A percentile compares a stretch with the other conserved stretches of the same genome.
Conservation (phyloP, 1,140 invertebrate species). For the Bilobella aurantiaca region DNA sequence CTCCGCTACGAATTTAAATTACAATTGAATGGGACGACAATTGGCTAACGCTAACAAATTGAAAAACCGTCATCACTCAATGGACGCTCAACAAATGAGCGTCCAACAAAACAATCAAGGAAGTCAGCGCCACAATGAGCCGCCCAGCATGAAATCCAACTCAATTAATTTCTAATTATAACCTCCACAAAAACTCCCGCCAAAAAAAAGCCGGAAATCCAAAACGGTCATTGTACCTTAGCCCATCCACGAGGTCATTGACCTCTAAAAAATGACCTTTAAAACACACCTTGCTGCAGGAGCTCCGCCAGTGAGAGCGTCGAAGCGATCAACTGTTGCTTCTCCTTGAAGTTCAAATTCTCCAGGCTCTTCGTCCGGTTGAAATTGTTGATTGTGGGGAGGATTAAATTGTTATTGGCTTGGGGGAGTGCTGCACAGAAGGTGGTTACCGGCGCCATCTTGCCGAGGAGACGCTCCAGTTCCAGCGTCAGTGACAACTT, state of each 20-base stretch:
- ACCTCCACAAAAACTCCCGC: no score
- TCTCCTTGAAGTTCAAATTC: conserved; percentile 80
- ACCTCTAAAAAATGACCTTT: background rate
- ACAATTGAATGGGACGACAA: no score
- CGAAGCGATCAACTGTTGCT: conserved; percentile 73
- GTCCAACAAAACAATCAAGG: no score
- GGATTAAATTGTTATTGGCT: conserved; percentile 13
- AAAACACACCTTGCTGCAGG: conserved; percentile 47
- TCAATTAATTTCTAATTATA: no score
- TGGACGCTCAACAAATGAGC: no score
- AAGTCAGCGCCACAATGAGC: no score
- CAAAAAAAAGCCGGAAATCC: no score
- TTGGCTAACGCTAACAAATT: no score
- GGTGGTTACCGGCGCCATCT: conserved; percentile 32
- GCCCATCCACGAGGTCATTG: background rate
- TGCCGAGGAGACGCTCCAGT: conserved; percentile 21
- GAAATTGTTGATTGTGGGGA: conserved; percentile 38
- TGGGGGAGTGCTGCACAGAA: conserved; percentile 19
- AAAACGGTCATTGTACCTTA: no score
- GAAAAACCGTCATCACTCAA: no score
- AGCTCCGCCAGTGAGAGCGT: conserved; percentile 75
- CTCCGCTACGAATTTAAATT: no score
- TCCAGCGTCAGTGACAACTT: conserved; percentile 10
- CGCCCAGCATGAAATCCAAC: no score
- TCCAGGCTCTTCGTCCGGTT: conserved; percentile 73